A percentile compares a stretch with the other conserved stretches of the same genome.
Evolutionary conservation across 2,888 invertebrate species (phyloP).

Genomic region (Ditylenchus weischeri): DNA sequence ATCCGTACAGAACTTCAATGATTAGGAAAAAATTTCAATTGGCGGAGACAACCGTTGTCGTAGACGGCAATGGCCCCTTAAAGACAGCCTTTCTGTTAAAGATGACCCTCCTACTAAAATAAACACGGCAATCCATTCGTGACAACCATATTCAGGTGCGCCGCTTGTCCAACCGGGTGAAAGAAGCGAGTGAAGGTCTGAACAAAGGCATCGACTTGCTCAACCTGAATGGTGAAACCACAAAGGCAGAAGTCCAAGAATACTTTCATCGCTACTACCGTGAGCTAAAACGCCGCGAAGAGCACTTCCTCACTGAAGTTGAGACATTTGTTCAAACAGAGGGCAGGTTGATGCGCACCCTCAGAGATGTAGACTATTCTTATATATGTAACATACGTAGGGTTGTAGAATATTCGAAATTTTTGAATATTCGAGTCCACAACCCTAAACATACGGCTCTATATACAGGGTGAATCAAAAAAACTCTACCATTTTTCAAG

Average conservation of each 20-base stretch:
- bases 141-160: constrained; percentile 44
- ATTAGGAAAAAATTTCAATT: too few species aligned
- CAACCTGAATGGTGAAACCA: constrained; percentile 82
- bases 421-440: too few species aligned
- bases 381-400: too few species aligned
- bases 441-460: too few species aligned
- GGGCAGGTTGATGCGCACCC: constrained; percentile 70
- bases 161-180: constrained; percentile 53
- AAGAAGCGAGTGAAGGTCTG: constrained; percentile 55
- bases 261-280: constrained; percentile 53
- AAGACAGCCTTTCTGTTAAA: too few species aligned
- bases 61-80: too few species aligned
- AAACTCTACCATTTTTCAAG: too few species aligned
- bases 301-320: constrained; percentile 63
- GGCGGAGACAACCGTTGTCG: too few species aligned
- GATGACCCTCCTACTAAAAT: not conserved
- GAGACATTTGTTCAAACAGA: constrained; percentile 87
- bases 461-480: too few species aligned
- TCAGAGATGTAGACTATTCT: constrained; percentile 73
- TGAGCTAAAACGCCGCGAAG: constrained; percentile 67
- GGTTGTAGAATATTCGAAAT: too few species aligned
- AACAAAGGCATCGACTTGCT: constrained; percentile 78
- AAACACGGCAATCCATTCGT: constrained; percentile 24
- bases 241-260: constrained; percentile 89
- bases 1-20: too few species aligned